Conservation (phyloP, 2,888 invertebrate species). For the Arrhopalites spinosus region DNA sequence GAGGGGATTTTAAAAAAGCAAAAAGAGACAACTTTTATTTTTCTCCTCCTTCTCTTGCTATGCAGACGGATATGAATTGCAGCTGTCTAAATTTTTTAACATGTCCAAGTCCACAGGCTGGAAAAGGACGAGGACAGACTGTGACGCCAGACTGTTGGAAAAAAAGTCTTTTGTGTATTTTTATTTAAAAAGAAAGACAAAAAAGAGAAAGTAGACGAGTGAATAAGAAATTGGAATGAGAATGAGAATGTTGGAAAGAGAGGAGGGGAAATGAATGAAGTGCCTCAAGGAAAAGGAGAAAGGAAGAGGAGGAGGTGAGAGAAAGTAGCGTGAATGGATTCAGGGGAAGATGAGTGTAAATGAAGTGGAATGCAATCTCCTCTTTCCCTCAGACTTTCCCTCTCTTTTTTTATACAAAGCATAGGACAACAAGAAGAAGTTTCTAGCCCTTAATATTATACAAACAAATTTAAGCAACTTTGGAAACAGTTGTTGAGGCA, state of each 20-base stretch:
- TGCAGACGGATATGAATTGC: too few species aligned
- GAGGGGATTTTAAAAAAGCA: not conserved
- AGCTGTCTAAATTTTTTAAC: not conserved
- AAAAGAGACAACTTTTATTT: not conserved
- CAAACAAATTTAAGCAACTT: conserved; percentile 28
- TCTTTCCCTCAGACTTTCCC: not conserved
- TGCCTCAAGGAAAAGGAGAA: conserved; percentile 20
- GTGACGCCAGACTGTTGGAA: too few species aligned
- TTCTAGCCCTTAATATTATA: conserved; percentile 6
- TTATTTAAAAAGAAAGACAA: not conserved
- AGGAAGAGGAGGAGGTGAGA: conserved; percentile 2
- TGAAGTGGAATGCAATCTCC: conserved; percentile 25
- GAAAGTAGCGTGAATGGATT: not conserved
- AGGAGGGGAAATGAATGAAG: not conserved
- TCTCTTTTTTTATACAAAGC: not conserved
- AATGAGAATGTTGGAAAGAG: not conserved
- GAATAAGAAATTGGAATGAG: conserved; percentile 1
- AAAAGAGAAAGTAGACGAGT: not conserved
- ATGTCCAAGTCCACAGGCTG: not conserved
- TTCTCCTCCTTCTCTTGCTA: not conserved
- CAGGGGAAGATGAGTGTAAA: conserved; percentile 2
- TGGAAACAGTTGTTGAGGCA: not conserved
- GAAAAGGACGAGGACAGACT: not conserved
- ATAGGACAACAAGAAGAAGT: not conserved
- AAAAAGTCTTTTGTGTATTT: too few species aligned